Evolutionary conservation across 2,113 vertebrate species (phyloP).

Genomic region (Spea multiplicata): DNA sequence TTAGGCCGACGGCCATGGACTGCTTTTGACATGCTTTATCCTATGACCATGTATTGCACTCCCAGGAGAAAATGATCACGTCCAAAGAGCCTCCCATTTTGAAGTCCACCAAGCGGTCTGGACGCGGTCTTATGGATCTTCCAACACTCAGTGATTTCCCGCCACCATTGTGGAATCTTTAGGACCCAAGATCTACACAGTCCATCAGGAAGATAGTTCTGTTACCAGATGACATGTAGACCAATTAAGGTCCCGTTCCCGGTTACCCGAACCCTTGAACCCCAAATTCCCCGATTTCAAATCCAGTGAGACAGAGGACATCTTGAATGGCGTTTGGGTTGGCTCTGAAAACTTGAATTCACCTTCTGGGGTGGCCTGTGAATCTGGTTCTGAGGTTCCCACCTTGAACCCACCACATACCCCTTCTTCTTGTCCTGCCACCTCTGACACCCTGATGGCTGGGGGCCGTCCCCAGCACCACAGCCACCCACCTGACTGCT

Average conservation of each 20-base stretch:
- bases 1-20: background rate
- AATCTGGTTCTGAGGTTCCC: background rate
- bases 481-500: background rate
- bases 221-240: background rate
- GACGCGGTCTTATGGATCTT: background rate
- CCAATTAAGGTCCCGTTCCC: background rate
- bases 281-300: background rate
- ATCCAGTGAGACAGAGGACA: background rate
- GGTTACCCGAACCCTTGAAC: background rate
- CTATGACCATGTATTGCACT: background rate
- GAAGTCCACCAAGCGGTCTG: background rate
- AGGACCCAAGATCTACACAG: background rate
- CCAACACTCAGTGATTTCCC: background rate
- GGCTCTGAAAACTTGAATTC: background rate
- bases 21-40: background rate
- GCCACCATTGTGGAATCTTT: background rate
- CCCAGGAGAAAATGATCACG: background rate
- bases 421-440: background rate
- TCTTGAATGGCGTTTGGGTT: background rate
- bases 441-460: no score
- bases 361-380: background rate
- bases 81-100: background rate
- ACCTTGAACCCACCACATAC: background rate
- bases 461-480: background rate
- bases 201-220: no score